Evolutionary conservation across 2,113 vertebrate genomes (phyloP), one percentile per base, ranked within the genome.

Genomic region (Dromaius novaehollandiae): DNA sequence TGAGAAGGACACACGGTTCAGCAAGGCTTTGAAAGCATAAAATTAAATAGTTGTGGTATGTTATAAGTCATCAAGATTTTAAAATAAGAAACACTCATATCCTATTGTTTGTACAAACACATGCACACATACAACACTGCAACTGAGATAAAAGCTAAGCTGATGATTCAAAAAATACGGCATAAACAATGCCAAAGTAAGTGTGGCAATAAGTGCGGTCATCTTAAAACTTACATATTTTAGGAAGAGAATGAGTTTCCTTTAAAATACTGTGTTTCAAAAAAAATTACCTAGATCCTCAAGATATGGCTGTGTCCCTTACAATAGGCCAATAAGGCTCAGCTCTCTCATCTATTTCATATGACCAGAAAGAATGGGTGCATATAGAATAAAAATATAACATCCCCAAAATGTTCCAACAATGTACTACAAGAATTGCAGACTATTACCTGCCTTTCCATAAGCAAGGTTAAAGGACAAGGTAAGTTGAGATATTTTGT

Each of bases 21-120:
- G 58, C 34, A 38, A n/a, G 40, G 42, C 78, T 83, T 82, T 88
- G 61, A 88, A 95, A 71, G 60, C 51, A 36, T 6, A 73, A 68
- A 48, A 85, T 73, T 44, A 70, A 82, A 58, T 71, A 86, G 76
- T 65, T 76, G 56, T 79, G 65, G 82, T 87, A 81, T 30, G 50
- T 70, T 92, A 40, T 11, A 93, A 97, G 82, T 88, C 93, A 93
- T 92, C 82, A 92, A 92, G 90, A 83, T 93, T 93, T 95, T 93
- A 75, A 90, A 94, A 90, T 83, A 95, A 96, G 82, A 93, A 97
- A 95, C 91, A 88, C 42, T 96, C 87, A 61, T 71, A 48, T 73
- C n/a, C 55, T 91, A 83, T 86, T 97, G 82, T 95, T 94, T 94
- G 82, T 78, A 46, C 73, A 86, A 96, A 82, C n/a, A 88, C 48